phyloP scores from a whole-genome alignment of 2,797 vertebrate species.

The Sebastes ruberrimus region DNA sequence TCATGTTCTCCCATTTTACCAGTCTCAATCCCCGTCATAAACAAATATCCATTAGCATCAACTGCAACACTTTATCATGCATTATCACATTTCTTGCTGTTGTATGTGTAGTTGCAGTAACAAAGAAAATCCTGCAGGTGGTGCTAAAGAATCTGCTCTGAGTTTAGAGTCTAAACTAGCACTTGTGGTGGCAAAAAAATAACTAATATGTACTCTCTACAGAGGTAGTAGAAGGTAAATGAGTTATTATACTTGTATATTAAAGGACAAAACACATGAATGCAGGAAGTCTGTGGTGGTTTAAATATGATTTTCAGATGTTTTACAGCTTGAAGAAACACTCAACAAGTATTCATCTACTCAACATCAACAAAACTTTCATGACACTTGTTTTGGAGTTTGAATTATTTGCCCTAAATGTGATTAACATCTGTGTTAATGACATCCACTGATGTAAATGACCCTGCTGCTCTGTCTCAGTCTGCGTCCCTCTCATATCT shows the following conservation, averaged over 20 bases:
- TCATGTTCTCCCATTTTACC: not conserved
- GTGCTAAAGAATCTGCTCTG: constrained; percentile 10
- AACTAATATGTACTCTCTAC: not conserved
- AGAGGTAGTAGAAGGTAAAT: not conserved
- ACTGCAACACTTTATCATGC: not conserved
- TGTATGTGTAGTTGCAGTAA: constrained; percentile 19
- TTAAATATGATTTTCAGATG: not conserved
- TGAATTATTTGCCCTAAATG: not conserved
- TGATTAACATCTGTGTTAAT: constrained; percentile 3
- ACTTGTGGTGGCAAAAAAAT: not conserved
- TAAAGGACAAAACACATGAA: not conserved
- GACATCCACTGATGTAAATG: constrained; percentile 11
- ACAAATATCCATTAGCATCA: not conserved
- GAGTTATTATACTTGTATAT: not conserved
- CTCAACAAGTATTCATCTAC: not conserved
- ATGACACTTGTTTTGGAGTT: not conserved
- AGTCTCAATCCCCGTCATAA: not conserved
- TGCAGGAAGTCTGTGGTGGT: not conserved
- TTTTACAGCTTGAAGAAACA: not conserved
- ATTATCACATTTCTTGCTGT: not conserved
- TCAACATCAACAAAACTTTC: not conserved
- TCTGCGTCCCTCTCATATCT: constrained; percentile 43
- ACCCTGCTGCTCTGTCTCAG: constrained; percentile 8
- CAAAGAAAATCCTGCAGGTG: constrained; percentile 28
- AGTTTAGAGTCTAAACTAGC: not conserved